Conservation (phyloP, 2,888 invertebrate genomes). For the Artemia sinica region DNA sequence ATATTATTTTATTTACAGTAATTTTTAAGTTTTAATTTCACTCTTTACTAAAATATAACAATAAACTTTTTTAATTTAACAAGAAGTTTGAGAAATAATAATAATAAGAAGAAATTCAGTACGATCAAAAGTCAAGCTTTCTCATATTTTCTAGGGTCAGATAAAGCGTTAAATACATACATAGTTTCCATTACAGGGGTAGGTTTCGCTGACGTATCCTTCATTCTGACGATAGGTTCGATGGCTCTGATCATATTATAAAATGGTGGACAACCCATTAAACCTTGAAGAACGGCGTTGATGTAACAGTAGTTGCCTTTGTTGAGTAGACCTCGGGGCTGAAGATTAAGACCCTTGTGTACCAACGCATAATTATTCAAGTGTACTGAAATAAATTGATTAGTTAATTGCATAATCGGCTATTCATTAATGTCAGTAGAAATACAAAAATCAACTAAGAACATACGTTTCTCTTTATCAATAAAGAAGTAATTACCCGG, state of each 20-base stretch:
- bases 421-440: too few relatives aligned
- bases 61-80: too few relatives aligned
- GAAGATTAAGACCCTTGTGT: constrained; percentile 55
- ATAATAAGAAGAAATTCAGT: too few relatives aligned
- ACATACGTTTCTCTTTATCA: too few relatives aligned
- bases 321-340: constrained; percentile 79
- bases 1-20: too few relatives aligned
- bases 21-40: too few relatives aligned
- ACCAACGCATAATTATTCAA: constrained; percentile 55
- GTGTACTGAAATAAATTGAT: constrained; percentile 42
- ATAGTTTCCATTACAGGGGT: constrained; percentile 78
- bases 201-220: constrained; percentile 36
- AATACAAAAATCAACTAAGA: too few relatives aligned
- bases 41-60: too few relatives aligned
- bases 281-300: constrained; percentile 74
- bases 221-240: constrained; percentile 44
- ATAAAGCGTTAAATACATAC: constrained; percentile 46
- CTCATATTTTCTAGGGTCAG: constrained; percentile 7
- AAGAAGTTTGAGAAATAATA: too few relatives aligned
- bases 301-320: constrained; percentile 91
- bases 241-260: constrained; percentile 71
- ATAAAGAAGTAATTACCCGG: too few relatives aligned
- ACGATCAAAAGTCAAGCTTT: too few relatives aligned
- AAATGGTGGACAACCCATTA: constrained; percentile 85
- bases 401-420: constrained; percentile 27